Evolutionary conservation across 2,113 vertebrate species (phyloP).

Genomic region (Mugil cephalus): DNA sequence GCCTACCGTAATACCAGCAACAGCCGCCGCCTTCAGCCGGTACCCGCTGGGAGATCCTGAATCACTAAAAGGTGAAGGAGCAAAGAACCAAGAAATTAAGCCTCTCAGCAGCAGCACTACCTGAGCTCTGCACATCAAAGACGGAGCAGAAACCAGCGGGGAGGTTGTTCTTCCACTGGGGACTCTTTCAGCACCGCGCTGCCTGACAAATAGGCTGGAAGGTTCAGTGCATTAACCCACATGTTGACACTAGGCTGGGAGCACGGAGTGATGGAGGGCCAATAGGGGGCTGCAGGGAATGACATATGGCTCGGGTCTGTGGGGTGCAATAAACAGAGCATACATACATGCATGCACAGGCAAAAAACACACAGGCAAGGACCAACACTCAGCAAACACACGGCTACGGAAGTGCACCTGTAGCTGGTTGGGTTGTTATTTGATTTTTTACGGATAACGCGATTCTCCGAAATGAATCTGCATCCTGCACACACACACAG

Average conservation of each 20-base stretch:
- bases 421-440: constrained; percentile 7
- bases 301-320: constrained; percentile 32
- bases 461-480: constrained; percentile 3
- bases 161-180: constrained; percentile 38
- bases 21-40: not conserved
- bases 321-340: constrained; percentile 21
- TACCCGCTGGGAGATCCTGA: constrained; percentile 51
- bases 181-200: constrained; percentile 40
- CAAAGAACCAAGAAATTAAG: constrained; percentile 71
- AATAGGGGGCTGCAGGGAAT: constrained; percentile 33
- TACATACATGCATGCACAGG: not conserved
- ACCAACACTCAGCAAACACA: constrained; percentile 5
- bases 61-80: constrained; percentile 63
- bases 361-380: not conserved
- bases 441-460: not conserved
- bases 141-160: constrained; percentile 55
- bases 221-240: constrained; percentile 64
- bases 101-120: constrained; percentile 66
- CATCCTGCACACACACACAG: not conserved
- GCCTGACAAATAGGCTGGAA: constrained; percentile 57
- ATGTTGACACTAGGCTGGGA: constrained; percentile 61
- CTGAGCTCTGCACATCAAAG: constrained; percentile 64
- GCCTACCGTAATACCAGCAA: constrained; percentile 12
- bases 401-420: not conserved
- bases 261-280: constrained; percentile 13